Evolutionary conservation across 53 echinoderm and acorn worm genomes (phyloP).

Genomic region (Paelopatides confundens): DNA sequence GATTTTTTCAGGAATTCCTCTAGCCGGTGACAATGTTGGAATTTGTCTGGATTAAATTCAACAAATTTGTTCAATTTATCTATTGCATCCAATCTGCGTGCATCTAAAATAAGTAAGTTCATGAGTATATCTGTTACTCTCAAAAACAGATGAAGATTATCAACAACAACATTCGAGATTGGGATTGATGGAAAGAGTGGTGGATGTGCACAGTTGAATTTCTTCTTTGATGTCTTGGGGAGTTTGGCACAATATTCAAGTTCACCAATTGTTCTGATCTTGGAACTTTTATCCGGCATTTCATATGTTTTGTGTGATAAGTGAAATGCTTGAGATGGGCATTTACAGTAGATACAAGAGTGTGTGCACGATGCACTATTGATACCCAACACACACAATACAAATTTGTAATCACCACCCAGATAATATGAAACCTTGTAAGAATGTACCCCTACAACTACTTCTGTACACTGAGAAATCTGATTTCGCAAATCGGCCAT

Average conservation of each 20-base stretch:
- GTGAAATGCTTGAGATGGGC: conserved; percentile 8
- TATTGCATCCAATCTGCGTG: conserved; percentile 14
- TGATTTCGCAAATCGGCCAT: conserved; percentile 5
- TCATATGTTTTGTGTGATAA: background rate
- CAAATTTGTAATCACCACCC: conserved; percentile 42
- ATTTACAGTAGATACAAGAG: conserved; percentile 50
- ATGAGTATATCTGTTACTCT: conserved; percentile 33
- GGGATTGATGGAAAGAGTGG: conserved; percentile 57
- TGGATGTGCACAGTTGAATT: conserved; percentile 28
- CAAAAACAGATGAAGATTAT: conserved; percentile 49
- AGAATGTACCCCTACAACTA: background rate
- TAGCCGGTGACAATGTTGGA: conserved; percentile 10
- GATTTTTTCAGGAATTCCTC: conserved; percentile 16
- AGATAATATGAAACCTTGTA: conserved; percentile 26
- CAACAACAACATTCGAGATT: conserved; percentile 13
- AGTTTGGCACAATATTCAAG: background rate
- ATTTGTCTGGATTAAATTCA: conserved; percentile 31
- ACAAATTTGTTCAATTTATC: conserved; percentile 12
- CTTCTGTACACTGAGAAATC: background rate
- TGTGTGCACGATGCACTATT: conserved; percentile 27
- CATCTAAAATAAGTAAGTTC: conserved; percentile 34
- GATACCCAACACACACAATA: conserved; percentile 28
- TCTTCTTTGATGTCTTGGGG: too few relatives aligned
- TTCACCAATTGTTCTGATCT: background rate
- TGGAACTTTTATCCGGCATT: background rate